Evolutionary conservation across 2,888 invertebrate species (phyloP), one percentile per base, ranked within the genome.

Genomic region (Papilio gigon): DNA sequence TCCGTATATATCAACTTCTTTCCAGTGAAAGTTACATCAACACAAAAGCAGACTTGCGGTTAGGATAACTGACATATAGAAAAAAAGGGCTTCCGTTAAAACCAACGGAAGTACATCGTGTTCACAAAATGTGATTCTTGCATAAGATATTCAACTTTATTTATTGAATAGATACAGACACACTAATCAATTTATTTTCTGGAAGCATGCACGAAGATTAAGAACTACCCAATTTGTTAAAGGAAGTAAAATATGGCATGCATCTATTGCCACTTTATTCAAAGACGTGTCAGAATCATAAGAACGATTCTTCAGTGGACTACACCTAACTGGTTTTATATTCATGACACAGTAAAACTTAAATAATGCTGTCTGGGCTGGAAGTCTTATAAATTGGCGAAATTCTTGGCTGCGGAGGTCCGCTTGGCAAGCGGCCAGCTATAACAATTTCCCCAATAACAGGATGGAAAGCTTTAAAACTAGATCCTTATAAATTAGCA

Each of bases 321-420:
- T 50, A 14, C 56, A 42, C 58, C 42, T 53, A 64, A 14, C n/a
- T 11, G 12, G 50, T 65, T 67, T 59, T 64, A 64, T 59, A 68
- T 68, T 68, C 63, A 68, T 68, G 47, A 59, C 68, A 68, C 47
- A 63, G 68, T 59, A 76, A 78, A 75, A 74, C 71, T 73, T 72
- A 74, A 78, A 77, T 77, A 75, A 75, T 74, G 74, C 59, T 68
- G 70, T 71, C 71, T 72, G 69, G 70, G 74, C 71, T 71, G 72
- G 73, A 74, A 74, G 71, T 71, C 66, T 70, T 75, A 79, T 80
- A 80, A 79, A 79, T 79, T 72, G 72, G 66, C 62, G 44, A 65
- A 70, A 65, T 62, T 66, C 50, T 65, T 61, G 50, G 47, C 65
- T 59, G 59, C 71, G 70, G 73, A 47, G 47, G 47, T 47, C 47